Conservation (phyloP, 2,888 invertebrate species). For the Drosophila sordidula region DNA sequence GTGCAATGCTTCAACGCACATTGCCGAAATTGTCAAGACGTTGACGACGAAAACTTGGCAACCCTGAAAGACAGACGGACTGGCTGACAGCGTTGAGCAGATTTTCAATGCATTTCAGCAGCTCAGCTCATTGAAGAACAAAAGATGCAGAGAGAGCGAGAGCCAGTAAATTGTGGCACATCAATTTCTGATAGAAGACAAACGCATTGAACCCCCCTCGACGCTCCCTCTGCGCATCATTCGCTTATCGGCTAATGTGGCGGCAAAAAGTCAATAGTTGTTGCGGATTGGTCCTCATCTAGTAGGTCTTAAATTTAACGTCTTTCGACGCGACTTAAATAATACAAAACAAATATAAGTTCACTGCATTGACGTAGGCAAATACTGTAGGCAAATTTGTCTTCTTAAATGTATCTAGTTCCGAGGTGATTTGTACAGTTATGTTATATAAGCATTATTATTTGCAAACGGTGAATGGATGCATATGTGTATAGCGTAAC, state of each 20-base stretch:
- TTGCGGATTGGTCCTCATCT: conserved; percentile 56
- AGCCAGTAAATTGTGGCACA: conserved; percentile 60
- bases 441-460: too few relatives aligned
- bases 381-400: conserved; percentile 3
- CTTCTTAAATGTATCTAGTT: not conserved
- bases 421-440: too few relatives aligned
- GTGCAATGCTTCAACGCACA: conserved; percentile 68
- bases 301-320: conserved; percentile 5
- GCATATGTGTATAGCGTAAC: not conserved
- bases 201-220: not conserved
- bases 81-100: conserved; percentile 2
- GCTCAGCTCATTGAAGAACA: conserved; percentile 17
- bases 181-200: conserved; percentile 51
- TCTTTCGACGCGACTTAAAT: conserved; percentile 1
- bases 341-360: conserved; percentile 9
- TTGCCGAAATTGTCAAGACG: conserved; percentile 74
- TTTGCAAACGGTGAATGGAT: too few relatives aligned
- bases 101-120: conserved; percentile 6
- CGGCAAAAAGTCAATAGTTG: conserved; percentile 77
- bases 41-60: conserved; percentile 37
- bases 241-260: conserved; percentile 61
- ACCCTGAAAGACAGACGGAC: conserved; percentile 2
- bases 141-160: conserved; percentile 1
- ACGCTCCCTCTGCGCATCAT: not conserved
- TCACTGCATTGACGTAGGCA: not conserved